Base-by-base conservation (phyloP, 2,888 invertebrate species). In the Marronus borbonicus region DNA sequence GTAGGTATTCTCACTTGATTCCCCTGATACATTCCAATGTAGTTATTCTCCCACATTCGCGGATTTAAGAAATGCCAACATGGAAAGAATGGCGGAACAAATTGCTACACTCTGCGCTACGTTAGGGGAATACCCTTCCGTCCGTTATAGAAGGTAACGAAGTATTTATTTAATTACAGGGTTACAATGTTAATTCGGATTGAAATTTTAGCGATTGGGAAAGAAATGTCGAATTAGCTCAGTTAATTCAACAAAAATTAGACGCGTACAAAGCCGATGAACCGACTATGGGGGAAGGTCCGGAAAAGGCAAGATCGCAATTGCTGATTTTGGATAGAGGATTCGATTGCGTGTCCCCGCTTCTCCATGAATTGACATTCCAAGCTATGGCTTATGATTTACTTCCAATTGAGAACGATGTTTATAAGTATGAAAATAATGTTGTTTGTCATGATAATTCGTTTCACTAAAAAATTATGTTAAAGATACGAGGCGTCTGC, bases 241-340 rank as follows among this genome's bases (percentile, higher is more conserved):
- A 99, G 87, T 92, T 98, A 84, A 97, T 99, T 81, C 99, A 99
- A 88, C 99, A 99, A 88, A 99, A 99, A 88, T 90, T 99, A 86
- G 99, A 99, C 89, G 99, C 98, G 24, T 99, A 99, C 89, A 99
- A 99, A 92, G 98, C 99, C 14, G 99, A 99, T 88, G 99, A 99
- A 88, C 98, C 99, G 44, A 98, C 99, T 14, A 99, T 99, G 99
- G 99, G 99, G 24, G 99, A 99, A 90, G 99, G 97, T 0, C 97
- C 97, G 0, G 98, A 98, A 89, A 99, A 99, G 89, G 96, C 98
- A 28, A 93, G 98, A 80, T 98, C 98, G 1, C 98, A 98, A 88
- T 91, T 99, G 80, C 89, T 99, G 76, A 98, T 99, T 84, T 89
- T 99, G 83, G 99, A 99, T 90, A 94, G 99, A 84, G 99, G 99